Evolutionary conservation across 1,140 invertebrate genomes (phyloP).

Genomic region (Ips nitidus): DNA sequence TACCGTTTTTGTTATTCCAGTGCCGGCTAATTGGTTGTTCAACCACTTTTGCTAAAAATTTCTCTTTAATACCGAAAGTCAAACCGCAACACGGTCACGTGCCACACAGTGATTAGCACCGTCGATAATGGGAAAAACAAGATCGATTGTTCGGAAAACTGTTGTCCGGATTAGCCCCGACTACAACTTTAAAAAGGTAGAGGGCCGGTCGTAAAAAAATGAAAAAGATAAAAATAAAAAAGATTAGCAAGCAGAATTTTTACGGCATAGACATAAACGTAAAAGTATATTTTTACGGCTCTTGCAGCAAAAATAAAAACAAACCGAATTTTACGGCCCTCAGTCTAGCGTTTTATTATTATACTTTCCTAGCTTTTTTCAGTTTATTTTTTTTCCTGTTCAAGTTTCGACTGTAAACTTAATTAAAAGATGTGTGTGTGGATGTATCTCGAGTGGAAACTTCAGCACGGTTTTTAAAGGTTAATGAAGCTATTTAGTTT

Average conservation of each 20-base stretch:
- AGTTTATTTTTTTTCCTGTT: constrained; percentile 22
- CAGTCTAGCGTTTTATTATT: constrained; percentile 39
- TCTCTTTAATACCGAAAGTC: neutral
- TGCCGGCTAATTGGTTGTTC: neutral
- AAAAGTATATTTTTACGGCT: constrained; percentile 39
- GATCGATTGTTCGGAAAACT: neutral
- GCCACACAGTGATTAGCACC: neutral
- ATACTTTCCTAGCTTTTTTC: constrained; percentile 33
- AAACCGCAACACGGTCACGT: neutral
- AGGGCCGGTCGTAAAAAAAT: constrained; percentile 24
- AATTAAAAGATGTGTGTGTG: constrained; percentile 35
- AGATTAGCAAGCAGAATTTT: constrained; percentile 40
- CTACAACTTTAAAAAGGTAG: constrained; percentile 1
- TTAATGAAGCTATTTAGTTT: neutral
- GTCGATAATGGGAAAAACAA: neutral
- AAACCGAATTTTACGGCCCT: constrained; percentile 36
- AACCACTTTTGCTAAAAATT: neutral
- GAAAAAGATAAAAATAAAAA: constrained; percentile 37
- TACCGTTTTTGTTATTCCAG: constrained; percentile 3
- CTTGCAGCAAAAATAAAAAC: constrained; percentile 39
- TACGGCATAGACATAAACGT: constrained; percentile 39
- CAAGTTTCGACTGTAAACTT: constrained; percentile 30
- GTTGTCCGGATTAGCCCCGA: neutral
- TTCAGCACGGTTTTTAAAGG: neutral
- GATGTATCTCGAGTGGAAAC: constrained; percentile 16